phyloP scores from a whole-genome alignment of 2,888 invertebrate genomes.

The Girardia tigrina region DNA sequence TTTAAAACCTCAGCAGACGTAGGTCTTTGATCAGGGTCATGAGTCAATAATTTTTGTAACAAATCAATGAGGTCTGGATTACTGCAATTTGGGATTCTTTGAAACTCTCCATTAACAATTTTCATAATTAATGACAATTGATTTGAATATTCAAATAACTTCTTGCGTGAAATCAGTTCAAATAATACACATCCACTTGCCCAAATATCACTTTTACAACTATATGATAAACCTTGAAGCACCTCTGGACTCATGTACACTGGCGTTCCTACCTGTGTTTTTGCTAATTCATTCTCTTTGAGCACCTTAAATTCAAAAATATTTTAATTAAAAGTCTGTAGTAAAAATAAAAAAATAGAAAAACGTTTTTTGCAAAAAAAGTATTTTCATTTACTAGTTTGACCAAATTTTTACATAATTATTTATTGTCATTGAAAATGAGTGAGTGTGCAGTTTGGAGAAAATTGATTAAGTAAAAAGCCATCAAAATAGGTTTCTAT shows the following conservation, averaged over 20 bases:
- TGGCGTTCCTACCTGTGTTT: slow-evolving; percentile 46
- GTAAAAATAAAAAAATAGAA: no score
- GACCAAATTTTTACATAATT: no score
- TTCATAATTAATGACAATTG: background rate
- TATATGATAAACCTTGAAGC: slow-evolving; percentile 47
- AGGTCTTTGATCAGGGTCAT: background rate
- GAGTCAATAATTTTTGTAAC: background rate
- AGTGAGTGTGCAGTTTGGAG: background rate
- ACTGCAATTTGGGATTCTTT: background rate
- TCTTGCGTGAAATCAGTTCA: slow-evolving; percentile 44
- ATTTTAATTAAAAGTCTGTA: background rate
- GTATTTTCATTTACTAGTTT: no score
- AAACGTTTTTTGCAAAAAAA: no score
- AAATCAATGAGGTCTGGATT: background rate
- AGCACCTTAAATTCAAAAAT: slow-evolving; percentile 31
- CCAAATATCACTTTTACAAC: slow-evolving; percentile 49
- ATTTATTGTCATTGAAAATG: no score
- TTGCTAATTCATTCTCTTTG: slow-evolving; percentile 8
- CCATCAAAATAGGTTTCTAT: no score
- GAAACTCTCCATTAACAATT: slow-evolving; percentile 3
- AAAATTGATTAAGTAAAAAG: background rate
- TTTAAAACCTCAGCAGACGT: background rate
- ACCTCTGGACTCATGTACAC: slow-evolving; percentile 50
- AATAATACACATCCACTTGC: slow-evolving; percentile 48
- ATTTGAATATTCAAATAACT: slow-evolving; percentile 46